Conservation (phyloP, 2,113 vertebrate genomes). For the Motacilla alba region DNA sequence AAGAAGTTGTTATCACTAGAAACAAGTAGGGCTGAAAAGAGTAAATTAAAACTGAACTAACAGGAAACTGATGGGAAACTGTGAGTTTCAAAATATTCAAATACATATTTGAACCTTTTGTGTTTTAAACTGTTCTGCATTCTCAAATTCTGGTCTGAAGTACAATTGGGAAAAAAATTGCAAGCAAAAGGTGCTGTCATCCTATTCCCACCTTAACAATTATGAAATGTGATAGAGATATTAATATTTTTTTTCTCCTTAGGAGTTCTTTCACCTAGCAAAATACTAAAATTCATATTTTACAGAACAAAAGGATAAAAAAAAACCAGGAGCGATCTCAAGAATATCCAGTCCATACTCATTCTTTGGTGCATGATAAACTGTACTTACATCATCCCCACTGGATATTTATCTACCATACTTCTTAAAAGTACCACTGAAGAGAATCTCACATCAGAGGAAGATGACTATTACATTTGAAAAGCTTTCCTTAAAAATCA, state of each 20-base stretch:
- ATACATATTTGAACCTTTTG: fast-evolving
- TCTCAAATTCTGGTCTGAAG: not conserved
- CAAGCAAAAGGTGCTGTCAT: not conserved
- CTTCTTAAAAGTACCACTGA: not conserved
- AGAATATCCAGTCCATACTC: not conserved
- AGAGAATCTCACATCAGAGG: not conserved
- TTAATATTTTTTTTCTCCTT: not conserved
- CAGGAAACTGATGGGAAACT: not conserved
- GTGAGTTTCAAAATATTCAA: not conserved
- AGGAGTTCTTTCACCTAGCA: not conserved
- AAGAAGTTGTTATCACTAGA: not conserved
- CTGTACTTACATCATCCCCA: not conserved
- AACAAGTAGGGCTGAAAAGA: not conserved
- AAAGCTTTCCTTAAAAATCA: not conserved
- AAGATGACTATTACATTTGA: not conserved
- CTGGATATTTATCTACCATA: not conserved
- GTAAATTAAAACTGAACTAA: not conserved
- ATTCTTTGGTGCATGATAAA: not conserved
- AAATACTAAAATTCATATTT: not conserved
- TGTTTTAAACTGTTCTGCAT: not conserved
- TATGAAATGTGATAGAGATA: not conserved
- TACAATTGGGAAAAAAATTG: not conserved
- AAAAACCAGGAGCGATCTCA: not conserved
- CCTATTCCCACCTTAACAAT: not conserved
- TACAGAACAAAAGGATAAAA: not conserved